A percentile compares a stretch with the other conserved stretches of the same genome.
These are phyloP conservation scores for Xerus inauris DNA, from an alignment of 2,113 vertebrate genomes.

Conservation along the genomic window DNA sequence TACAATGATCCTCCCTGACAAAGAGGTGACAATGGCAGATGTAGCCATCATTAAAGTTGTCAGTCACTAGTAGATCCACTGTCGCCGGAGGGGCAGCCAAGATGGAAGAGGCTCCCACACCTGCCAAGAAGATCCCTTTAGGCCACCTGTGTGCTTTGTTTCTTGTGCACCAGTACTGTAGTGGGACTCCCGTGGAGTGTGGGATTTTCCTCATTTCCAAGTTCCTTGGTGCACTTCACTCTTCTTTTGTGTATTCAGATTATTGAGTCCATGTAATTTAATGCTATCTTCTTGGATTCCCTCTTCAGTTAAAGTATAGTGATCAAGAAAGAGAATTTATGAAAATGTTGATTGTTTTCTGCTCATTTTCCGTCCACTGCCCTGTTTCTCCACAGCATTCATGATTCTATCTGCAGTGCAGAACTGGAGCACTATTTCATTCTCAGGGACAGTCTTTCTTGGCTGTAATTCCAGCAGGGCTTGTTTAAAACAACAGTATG, in stretches of 20 bases:
- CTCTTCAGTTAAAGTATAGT: background rate
- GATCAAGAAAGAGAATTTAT: background rate
- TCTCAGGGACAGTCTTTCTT: conserved; percentile 51
- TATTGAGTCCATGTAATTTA: background rate
- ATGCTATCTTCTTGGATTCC: background rate
- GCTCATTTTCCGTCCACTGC: background rate
- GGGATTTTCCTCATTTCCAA: background rate
- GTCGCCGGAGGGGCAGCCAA: background rate
- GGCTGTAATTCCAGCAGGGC: conserved; percentile 56
- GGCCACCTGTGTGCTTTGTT: background rate
- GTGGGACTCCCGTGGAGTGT: background rate
- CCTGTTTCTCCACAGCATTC: background rate
- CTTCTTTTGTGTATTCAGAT: background rate
- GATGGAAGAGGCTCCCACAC: background rate
- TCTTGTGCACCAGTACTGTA: background rate
- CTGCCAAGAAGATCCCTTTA: background rate
- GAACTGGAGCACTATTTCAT: conserved; percentile 49
- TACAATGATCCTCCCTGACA: too few species aligned
- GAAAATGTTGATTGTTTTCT: background rate
- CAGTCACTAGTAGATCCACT: background rate
- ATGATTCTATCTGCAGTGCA: conserved; percentile 22
- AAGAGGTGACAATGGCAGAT: too few species aligned
- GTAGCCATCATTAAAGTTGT: background rate
- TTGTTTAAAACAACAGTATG: conserved; percentile 64
- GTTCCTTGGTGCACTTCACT: background rate